Conservation (phyloP, 2,888 invertebrate species). For the Apocheima hispidaria region DNA sequence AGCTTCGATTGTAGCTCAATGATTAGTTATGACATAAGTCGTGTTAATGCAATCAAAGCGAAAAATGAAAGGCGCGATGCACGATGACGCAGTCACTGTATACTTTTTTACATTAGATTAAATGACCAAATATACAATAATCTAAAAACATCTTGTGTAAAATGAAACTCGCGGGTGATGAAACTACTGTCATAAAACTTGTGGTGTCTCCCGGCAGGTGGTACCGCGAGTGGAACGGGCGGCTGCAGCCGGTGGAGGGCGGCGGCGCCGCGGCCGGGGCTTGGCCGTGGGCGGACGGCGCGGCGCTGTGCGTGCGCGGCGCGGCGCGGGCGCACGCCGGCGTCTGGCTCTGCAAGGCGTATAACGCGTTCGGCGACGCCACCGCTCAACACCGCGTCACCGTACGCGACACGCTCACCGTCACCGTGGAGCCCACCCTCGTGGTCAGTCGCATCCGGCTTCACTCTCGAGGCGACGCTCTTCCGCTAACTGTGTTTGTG, state of each 20-base stretch:
- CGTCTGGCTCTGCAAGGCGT: conserved; percentile 89
- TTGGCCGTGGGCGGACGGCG: conserved; percentile 90
- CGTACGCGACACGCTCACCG: conserved; percentile 87
- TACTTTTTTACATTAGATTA: too few relatives aligned
- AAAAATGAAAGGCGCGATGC: too few relatives aligned
- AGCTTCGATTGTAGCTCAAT: too few relatives aligned
- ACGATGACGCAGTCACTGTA: too few relatives aligned
- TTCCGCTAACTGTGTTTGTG: background rate
- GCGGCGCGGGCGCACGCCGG: conserved; percentile 87
- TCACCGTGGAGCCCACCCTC: conserved; percentile 85
- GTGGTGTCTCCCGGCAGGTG: conserved; percentile 65
- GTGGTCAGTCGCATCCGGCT: conserved; percentile 70
- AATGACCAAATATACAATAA: too few relatives aligned
- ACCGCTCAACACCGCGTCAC: conserved; percentile 87
- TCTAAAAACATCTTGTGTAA: too few relatives aligned
- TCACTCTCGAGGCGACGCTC: background rate
- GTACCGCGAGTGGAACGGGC: conserved; percentile 85
- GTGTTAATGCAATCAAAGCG: too few relatives aligned
- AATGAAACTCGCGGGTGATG: too few relatives aligned
- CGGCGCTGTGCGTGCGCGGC: conserved; percentile 90
- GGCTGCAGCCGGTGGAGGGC: conserved; percentile 67
- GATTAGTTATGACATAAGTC: too few relatives aligned
- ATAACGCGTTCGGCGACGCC: conserved; percentile 89
- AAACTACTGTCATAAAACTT: too few relatives aligned
- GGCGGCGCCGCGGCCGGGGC: conserved; percentile 19